These are phyloP conservation scores for Virgularia gustaviana DNA, from an alignment of 92 coral and sea anemone genomes.

Conservation along the genomic window DNA sequence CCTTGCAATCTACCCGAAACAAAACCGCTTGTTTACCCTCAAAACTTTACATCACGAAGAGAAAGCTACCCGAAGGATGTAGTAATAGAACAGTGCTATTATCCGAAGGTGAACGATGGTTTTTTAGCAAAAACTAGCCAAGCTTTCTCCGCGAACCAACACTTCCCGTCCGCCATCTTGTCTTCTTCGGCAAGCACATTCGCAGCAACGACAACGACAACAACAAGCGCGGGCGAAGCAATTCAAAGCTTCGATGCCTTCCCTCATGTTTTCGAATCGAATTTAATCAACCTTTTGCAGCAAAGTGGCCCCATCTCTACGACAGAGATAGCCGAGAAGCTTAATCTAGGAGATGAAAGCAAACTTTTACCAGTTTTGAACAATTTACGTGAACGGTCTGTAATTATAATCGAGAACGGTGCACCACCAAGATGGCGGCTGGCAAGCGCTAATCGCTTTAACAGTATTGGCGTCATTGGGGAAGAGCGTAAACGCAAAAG, in stretches of 20 bases:
- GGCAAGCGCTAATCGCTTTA: constrained; percentile 3
- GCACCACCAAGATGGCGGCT: constrained; percentile 31
- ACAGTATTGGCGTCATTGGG: constrained; percentile 23
- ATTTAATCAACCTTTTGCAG: constrained; percentile 18
- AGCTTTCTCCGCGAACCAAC: background rate
- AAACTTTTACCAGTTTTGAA: background rate
- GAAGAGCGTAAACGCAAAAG: constrained; percentile 31
- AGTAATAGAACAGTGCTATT: background rate
- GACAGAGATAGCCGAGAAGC: background rate
- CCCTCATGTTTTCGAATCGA: constrained; percentile 9
- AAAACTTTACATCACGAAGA: background rate
- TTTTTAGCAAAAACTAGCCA: constrained; percentile 2
- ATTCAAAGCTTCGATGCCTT: background rate
- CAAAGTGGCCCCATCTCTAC: background rate
- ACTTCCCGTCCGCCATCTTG: constrained; percentile 26
- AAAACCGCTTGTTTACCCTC: background rate
- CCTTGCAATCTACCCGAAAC: background rate
- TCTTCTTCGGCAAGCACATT: too few species aligned
- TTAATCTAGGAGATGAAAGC: constrained; percentile 2
- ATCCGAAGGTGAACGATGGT: constrained; percentile 9
- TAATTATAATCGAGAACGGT: constrained; percentile 6
- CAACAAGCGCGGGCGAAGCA: constrained; percentile 7
- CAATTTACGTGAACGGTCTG: background rate
- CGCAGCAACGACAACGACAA: background rate
- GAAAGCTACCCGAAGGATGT: background rate